Evolutionary conservation across 2,888 invertebrate genomes (phyloP).

Genomic region (Dorcus hopei): DNA sequence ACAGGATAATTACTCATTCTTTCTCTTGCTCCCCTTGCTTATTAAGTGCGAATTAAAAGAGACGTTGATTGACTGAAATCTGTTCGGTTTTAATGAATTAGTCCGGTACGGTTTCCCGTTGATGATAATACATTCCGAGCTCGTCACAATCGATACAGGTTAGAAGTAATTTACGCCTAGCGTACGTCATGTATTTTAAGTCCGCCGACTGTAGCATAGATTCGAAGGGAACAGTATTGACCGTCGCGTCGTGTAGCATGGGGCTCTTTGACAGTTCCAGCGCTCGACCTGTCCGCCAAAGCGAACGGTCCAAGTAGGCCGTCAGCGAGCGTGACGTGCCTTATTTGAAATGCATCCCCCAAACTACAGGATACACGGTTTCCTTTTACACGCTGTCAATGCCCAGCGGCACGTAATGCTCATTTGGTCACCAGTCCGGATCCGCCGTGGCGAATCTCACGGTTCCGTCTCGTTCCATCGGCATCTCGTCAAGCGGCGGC

Average conservation of each 20-base stretch:
- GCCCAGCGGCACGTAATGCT: slow-evolving; percentile 42
- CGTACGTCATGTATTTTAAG: slow-evolving; percentile 1
- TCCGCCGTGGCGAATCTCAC: slow-evolving; percentile 17
- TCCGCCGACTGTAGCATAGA: neutral
- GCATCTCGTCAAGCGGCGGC: slow-evolving; percentile 2
- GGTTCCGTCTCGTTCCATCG: slow-evolving; percentile 4
- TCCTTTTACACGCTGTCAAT: slow-evolving; percentile 43
- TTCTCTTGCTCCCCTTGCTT: no score
- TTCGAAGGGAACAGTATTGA: slow-evolving; percentile 1
- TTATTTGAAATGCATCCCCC: slow-evolving; percentile 42
- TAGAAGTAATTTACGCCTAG: slow-evolving; percentile 1
- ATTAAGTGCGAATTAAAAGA: no score
- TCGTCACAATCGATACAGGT: neutral
- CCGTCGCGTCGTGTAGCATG: neutral
- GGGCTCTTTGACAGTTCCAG: slow-evolving; percentile 1
- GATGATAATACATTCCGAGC: neutral
- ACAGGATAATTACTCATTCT: no score
- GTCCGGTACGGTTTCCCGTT: no score
- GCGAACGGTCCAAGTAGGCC: slow-evolving; percentile 27
- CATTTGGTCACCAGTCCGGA: slow-evolving; percentile 35
- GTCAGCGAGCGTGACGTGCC: slow-evolving; percentile 36
- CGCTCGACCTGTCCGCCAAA: slow-evolving; percentile 1
- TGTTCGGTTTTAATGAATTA: no score
- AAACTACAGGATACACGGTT: slow-evolving; percentile 41
- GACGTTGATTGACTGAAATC: no score